phyloP scores from a whole-genome alignment of 2,113 vertebrate species.

The Leucopsar rothschildi region DNA sequence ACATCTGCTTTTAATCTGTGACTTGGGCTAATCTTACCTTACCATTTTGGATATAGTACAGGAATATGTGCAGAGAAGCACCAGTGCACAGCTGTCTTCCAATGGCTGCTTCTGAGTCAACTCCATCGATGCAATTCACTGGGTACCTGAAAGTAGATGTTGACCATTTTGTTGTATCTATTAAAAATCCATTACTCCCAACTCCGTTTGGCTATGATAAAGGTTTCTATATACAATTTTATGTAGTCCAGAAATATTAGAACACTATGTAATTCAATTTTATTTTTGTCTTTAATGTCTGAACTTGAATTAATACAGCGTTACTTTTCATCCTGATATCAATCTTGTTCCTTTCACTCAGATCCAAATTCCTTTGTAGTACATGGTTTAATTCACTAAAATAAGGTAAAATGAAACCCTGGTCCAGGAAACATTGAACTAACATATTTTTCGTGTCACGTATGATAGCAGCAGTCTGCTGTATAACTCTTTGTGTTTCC shows the following conservation, averaged over 20 bases:
- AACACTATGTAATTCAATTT: conserved; percentile 29
- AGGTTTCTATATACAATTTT: conserved; percentile 21
- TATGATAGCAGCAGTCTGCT: neutral
- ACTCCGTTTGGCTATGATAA: neutral
- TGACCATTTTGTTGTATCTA: neutral
- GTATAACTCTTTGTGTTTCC: neutral
- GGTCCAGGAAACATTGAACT: neutral
- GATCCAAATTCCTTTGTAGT: conserved; percentile 26
- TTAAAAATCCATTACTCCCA: conserved; percentile 4
- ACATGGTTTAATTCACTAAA: conserved; percentile 30
- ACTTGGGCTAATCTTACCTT: neutral
- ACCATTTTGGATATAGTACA: neutral
- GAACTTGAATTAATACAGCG: neutral
- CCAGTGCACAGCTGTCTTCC: neutral
- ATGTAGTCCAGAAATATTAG: conserved; percentile 35
- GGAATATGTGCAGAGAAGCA: neutral
- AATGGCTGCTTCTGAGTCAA: neutral
- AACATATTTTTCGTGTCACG: neutral
- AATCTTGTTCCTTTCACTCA: conserved; percentile 20
- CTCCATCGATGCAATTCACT: neutral
- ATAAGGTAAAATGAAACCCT: conserved; percentile 39
- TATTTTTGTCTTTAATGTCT: conserved; percentile 56
- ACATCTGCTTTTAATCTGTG: neutral
- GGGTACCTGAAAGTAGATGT: neutral
- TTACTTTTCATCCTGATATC: conserved; percentile 5